Percentiles rank a stretch among this genome's conserved stretches.
Conservation (phyloP, 2,113 vertebrate species). For the Antennarius striatus region DNA sequence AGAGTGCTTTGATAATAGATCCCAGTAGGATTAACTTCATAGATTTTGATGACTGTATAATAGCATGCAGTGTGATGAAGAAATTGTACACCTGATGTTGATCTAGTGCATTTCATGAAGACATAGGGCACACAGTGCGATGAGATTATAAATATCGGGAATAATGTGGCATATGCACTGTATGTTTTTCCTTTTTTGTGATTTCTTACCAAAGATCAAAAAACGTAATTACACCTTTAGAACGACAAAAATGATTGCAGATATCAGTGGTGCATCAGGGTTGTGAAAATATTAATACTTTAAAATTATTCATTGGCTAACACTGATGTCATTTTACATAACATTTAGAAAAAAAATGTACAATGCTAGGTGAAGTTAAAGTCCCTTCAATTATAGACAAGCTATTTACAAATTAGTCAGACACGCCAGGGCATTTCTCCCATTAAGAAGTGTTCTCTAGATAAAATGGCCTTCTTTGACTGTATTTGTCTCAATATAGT, state of each 20-base stretch:
- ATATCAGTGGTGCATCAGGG: too few relatives aligned
- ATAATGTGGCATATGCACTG: background rate
- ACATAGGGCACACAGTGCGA: background rate
- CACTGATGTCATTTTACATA: too few relatives aligned
- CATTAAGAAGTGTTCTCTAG: too few relatives aligned
- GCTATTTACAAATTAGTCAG: background rate
- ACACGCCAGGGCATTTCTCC: background rate
- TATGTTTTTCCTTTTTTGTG: background rate
- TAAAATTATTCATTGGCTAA: too few relatives aligned
- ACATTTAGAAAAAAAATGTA: too few relatives aligned
- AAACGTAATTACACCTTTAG: too few relatives aligned
- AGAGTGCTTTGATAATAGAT: conserved; percentile 32
- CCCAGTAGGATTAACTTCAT: conserved; percentile 26
- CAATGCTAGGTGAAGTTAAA: too few relatives aligned
- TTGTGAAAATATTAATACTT: too few relatives aligned
- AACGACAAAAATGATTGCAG: too few relatives aligned
- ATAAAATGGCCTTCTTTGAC: too few relatives aligned
- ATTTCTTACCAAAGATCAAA: too few relatives aligned
- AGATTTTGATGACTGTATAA: conserved; percentile 31
- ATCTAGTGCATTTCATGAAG: conserved; percentile 2
- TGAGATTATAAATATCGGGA: background rate
- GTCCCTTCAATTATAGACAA: background rate
- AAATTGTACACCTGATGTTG: background rate
- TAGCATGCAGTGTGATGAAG: conserved; percentile 3
- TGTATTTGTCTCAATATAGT: too few relatives aligned